Evolutionary conservation across 1,140 invertebrate species (phyloP).

Genomic region (Panagrolaimus sp.): DNA sequence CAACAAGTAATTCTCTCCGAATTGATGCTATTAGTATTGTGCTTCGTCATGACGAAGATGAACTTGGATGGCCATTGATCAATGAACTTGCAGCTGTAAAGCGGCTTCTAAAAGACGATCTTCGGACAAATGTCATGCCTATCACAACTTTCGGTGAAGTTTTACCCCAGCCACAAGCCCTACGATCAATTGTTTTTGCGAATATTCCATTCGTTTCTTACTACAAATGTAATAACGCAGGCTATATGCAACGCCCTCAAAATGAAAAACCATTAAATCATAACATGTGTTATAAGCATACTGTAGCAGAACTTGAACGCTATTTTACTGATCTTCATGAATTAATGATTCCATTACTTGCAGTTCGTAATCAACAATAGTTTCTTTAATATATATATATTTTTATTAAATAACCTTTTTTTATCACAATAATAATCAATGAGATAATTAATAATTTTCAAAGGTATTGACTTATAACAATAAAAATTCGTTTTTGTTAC

Average conservation of each 20-base stretch:
- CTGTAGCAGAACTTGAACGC: not conserved
- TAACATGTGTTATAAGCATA: not conserved
- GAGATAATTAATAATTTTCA: not conserved
- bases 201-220: constrained; percentile 19
- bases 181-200: constrained; percentile 22
- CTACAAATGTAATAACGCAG: constrained; percentile 23
- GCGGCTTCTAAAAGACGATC: constrained; percentile 18
- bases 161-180: constrained; percentile 17
- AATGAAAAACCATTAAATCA: not conserved
- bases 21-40: constrained; percentile 21
- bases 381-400: not conserved
- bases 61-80: constrained; percentile 17
- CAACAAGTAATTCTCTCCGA: constrained; percentile 7
- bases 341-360: not conserved
- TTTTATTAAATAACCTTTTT: not conserved
- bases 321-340: constrained; percentile 1
- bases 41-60: constrained; percentile 15
- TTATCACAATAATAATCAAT: not conserved
- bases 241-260: not conserved
- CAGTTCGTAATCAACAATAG: not conserved
- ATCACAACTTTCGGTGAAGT: constrained; percentile 24
- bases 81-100: constrained; percentile 19
- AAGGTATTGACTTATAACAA: not conserved
- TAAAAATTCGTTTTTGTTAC: not conserved
- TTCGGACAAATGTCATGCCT: constrained; percentile 17